phyloP scores from a whole-genome alignment of 2,797 vertebrate genomes.

The Enteromius trimaculatus region DNA sequence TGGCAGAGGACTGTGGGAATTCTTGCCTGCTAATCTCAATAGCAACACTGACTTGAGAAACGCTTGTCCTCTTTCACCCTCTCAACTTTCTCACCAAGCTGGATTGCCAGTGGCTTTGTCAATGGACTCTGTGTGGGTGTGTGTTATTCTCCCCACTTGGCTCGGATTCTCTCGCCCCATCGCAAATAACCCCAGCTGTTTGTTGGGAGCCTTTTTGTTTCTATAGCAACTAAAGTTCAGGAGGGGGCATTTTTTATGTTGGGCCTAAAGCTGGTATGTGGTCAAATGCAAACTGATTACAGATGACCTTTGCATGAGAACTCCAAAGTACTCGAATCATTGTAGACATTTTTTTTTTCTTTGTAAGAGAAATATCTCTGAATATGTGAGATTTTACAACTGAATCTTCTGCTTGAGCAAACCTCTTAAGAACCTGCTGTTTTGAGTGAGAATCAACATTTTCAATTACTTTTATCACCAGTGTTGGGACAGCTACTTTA shows the following conservation, averaged over 20 bases:
- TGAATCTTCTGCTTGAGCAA: constrained; percentile 7
- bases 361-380: background rate
- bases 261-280: constrained; percentile 24
- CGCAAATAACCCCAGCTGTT: constrained; percentile 36
- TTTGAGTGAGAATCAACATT: background rate
- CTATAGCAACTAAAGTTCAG: constrained; percentile 35
- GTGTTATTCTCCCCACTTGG: constrained; percentile 49
- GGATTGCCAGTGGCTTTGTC: constrained; percentile 48
- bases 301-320: constrained; percentile 14
- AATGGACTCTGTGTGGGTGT: constrained; percentile 22
- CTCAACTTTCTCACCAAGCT: constrained; percentile 60
- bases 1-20: constrained; percentile 63
- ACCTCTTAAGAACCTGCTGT: background rate
- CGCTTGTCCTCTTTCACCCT: constrained; percentile 56
- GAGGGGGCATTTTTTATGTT: constrained; percentile 25
- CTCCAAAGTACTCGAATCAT: background rate
- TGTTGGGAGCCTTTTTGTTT: constrained; percentile 41
- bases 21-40: constrained; percentile 48
- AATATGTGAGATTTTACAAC: background rate
- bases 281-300: constrained; percentile 23
- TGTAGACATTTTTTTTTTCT: background rate
- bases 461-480: background rate
- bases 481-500: background rate
- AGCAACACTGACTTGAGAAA: constrained; percentile 51
- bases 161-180: constrained; percentile 25